Conservation (phyloP, 2,888 invertebrate species). For the Phymatocera aterrima region DNA sequence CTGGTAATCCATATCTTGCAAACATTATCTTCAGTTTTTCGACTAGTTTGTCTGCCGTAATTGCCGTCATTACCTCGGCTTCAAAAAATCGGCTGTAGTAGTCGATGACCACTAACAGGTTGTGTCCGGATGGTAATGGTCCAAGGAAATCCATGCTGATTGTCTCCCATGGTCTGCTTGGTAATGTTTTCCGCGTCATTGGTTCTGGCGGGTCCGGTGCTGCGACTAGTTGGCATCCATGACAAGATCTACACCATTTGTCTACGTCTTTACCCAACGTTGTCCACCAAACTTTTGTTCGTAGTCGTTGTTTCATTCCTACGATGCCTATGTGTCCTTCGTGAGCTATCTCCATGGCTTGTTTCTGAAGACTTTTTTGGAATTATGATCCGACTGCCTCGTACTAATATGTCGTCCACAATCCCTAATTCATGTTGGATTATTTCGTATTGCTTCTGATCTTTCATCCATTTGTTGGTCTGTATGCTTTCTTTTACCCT, state of each 20-base stretch:
- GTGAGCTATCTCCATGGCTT: slow-evolving; percentile 58
- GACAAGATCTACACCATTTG: slow-evolving; percentile 35
- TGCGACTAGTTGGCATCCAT: slow-evolving; percentile 42
- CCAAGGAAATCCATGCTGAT: slow-evolving; percentile 61
- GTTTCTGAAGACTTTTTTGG: slow-evolving; percentile 50
- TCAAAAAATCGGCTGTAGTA: slow-evolving; percentile 36
- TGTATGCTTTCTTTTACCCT: neutral
- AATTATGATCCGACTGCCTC: slow-evolving; percentile 56
- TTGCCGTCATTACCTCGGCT: slow-evolving; percentile 41
- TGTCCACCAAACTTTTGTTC: slow-evolving; percentile 70
- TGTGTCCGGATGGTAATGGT: slow-evolving; percentile 54
- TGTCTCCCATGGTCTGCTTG: slow-evolving; percentile 32
- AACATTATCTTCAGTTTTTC: slow-evolving; percentile 53
- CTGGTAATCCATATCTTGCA: slow-evolving; percentile 52
- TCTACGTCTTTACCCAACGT: slow-evolving; percentile 60
- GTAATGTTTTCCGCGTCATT: slow-evolving; percentile 37
- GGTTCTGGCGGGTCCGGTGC: slow-evolving; percentile 47
- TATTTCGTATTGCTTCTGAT: neutral
- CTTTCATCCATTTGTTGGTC: slow-evolving; percentile 6
- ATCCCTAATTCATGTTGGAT: slow-evolving; percentile 13
- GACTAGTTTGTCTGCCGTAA: slow-evolving; percentile 51
- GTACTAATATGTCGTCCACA: slow-evolving; percentile 51
- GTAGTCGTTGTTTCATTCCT: slow-evolving; percentile 63
- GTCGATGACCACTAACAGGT: slow-evolving; percentile 42
- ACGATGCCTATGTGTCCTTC: slow-evolving; percentile 68